Conservation (phyloP, 2,888 invertebrate genomes). For the Spisula subtruncata region DNA sequence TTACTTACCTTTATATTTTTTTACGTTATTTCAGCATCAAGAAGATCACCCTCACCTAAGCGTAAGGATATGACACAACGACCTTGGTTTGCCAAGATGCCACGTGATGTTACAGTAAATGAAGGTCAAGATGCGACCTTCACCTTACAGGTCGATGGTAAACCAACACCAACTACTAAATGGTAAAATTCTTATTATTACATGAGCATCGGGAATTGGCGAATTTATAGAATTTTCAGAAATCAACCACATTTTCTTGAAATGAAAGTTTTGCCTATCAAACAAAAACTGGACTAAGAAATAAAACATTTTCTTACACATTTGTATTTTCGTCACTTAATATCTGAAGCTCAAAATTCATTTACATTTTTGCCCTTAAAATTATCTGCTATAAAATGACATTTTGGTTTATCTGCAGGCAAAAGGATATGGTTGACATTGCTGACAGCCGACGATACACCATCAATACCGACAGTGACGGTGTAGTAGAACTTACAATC, state of each 20-base stretch:
- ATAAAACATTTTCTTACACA: too few species aligned
- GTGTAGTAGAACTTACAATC: conserved; percentile 94
- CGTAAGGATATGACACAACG: conserved; percentile 74
- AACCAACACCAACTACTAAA: conserved; percentile 85
- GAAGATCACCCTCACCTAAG: conserved; percentile 74
- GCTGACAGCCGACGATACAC: conserved; percentile 89
- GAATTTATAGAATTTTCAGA: too few species aligned
- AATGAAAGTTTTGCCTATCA: too few species aligned
- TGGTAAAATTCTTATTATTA: conserved; percentile 77
- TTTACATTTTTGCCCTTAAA: too few species aligned
- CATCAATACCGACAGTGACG: conserved; percentile 95
- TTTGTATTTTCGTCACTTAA: too few species aligned
- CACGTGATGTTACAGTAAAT: conserved; percentile 82
- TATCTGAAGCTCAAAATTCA: too few species aligned
- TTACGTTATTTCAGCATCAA: conserved; percentile 69
- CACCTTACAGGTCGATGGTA: conserved; percentile 83
- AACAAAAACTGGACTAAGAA: too few species aligned
- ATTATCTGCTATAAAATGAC: background rate
- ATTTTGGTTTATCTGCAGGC: conserved; percentile 74
- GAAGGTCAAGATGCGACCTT: conserved; percentile 85
- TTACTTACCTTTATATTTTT: background rate
- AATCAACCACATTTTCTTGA: too few species aligned
- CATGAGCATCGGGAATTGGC: too few species aligned
- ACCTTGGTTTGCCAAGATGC: conserved; percentile 82
- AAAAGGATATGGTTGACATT: conserved; percentile 81